Evolutionary conservation across 2,113 vertebrate species (phyloP).

Genomic region (Anolis sagrei): DNA sequence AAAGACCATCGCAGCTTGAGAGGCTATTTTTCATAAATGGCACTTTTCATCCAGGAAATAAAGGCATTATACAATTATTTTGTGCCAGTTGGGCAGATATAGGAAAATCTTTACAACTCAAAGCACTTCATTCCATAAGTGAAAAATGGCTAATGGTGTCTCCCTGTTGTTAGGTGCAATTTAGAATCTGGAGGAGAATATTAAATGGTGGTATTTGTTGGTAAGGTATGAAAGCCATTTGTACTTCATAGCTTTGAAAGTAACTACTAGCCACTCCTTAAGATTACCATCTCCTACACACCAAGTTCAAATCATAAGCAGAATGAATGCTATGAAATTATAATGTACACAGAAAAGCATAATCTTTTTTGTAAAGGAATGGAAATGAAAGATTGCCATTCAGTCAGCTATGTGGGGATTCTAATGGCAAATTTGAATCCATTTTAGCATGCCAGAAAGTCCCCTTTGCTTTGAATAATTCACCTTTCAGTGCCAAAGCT

Average conservation of each 20-base stretch:
- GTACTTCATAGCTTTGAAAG: constrained; percentile 29
- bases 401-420: neutral
- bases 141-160: constrained; percentile 10
- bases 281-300: neutral
- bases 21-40: constrained; percentile 21
- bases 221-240: neutral
- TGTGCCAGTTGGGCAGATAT: constrained; percentile 28
- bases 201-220: constrained; percentile 40
- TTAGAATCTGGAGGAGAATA: constrained; percentile 41
- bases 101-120: constrained; percentile 47
- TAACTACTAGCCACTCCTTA: neutral
- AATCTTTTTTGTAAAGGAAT: constrained; percentile 14
- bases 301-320: neutral
- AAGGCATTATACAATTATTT: constrained; percentile 54
- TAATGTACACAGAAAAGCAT: neutral
- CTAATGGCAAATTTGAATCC: neutral
- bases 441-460: neutral
- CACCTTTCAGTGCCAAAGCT: fast-evolving
- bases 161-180: constrained; percentile 43
- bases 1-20: constrained; percentile 28
- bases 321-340: constrained; percentile 17
- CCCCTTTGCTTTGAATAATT: neutral
- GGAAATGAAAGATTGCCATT: constrained; percentile 6
- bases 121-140: constrained; percentile 42
- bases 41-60: constrained; percentile 38